phyloP scores from a whole-genome alignment of 2,113 vertebrate genomes.

The Oncorhynchus mykiss region DNA sequence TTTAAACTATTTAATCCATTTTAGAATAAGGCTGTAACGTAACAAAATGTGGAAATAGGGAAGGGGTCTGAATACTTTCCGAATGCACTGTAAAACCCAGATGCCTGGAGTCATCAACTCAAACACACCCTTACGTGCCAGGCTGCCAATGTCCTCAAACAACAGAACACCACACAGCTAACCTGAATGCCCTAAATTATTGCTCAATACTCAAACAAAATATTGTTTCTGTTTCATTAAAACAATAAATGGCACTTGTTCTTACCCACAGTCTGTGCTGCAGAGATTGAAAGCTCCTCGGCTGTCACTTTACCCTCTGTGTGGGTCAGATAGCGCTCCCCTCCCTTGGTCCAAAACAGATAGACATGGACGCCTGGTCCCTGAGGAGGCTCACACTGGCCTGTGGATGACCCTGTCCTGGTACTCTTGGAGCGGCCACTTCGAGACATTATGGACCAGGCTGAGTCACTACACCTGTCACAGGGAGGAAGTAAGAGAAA shows the following conservation, averaged over 20 bases:
- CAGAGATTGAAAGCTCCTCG: constrained; percentile 81
- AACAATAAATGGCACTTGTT: not conserved
- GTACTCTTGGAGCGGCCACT: constrained; percentile 36
- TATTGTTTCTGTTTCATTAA: not conserved
- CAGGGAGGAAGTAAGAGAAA: not conserved
- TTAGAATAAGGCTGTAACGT: no score
- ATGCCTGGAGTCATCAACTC: no score
- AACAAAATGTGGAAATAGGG: no score
- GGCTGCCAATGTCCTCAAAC: not conserved
- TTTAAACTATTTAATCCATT: no score
- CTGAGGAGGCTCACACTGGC: constrained; percentile 38
- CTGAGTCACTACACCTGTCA: not conserved
- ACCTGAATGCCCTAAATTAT: not conserved
- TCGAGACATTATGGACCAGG: constrained; percentile 49
- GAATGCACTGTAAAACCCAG: no score
- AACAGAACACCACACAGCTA: not conserved
- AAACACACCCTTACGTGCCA: not conserved
- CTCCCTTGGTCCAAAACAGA: constrained; percentile 79
- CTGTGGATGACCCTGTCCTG: constrained; percentile 9
- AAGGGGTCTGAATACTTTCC: no score
- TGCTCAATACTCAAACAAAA: not conserved
- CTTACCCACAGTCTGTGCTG: constrained; percentile 79
- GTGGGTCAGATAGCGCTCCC: constrained; percentile 73
- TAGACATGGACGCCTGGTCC: constrained; percentile 71
- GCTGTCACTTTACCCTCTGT: constrained; percentile 66